phyloP scores from a whole-genome alignment of 2,888 invertebrate genomes.

The Cephus pulcher region DNA sequence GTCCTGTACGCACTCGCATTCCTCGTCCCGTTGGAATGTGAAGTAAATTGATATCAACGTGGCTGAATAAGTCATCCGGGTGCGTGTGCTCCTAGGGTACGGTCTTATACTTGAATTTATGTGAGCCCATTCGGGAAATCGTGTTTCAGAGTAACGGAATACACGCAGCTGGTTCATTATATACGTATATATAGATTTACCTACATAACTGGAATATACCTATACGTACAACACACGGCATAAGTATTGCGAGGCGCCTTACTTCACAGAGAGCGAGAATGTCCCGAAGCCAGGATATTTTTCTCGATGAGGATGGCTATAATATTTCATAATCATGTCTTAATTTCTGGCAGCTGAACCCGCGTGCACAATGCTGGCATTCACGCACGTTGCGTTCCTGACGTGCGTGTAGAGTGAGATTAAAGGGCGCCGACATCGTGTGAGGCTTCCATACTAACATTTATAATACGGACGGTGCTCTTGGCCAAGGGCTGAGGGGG shows the following conservation, averaged over 20 bases:
- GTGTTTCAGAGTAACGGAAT: neutral
- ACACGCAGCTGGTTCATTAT: neutral
- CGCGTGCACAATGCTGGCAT: slow-evolving; percentile 51
- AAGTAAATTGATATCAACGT: neutral
- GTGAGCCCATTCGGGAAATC: neutral
- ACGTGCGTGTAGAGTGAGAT: slow-evolving; percentile 49
- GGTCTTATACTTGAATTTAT: neutral
- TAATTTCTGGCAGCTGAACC: slow-evolving; percentile 50
- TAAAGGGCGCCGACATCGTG: slow-evolving; percentile 61
- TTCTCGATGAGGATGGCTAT: slow-evolving; percentile 1
- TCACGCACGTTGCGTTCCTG: slow-evolving; percentile 42
- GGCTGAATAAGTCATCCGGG: neutral
- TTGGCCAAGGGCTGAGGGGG: slow-evolving; percentile 10
- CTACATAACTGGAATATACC: neutral
- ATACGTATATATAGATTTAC: neutral
- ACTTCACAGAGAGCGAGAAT: neutral
- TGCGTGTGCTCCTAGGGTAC: neutral
- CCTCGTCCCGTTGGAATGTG: neutral
- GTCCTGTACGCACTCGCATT: neutral
- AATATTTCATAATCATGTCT: slow-evolving; percentile 48
- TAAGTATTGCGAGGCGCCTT: neutral
- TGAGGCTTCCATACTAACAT: slow-evolving; percentile 54
- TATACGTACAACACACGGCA: neutral
- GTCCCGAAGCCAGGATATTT: slow-evolving; percentile 6
- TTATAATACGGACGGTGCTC: slow-evolving; percentile 36